phyloP scores from a whole-genome alignment of 2,797 vertebrate species.

The Pterois miles region DNA sequence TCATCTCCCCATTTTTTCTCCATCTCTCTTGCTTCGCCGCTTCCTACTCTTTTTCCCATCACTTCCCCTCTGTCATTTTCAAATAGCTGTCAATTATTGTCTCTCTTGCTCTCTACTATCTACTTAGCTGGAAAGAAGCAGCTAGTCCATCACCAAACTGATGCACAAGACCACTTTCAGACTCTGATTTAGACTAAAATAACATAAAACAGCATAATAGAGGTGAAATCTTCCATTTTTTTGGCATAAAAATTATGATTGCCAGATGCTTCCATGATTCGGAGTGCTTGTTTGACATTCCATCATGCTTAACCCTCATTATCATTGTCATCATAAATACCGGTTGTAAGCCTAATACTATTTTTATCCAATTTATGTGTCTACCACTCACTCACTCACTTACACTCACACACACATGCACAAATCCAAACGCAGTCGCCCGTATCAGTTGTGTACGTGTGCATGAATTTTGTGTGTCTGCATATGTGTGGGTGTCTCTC shows the following conservation, averaged over 20 bases:
- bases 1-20: slow-evolving; percentile 56
- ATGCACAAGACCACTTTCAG: neutral
- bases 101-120: slow-evolving; percentile 6
- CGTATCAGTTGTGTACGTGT: neutral
- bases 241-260: slow-evolving; percentile 10
- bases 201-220: neutral
- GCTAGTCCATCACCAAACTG: neutral
- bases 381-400: slow-evolving; percentile 24
- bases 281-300: slow-evolving; percentile 29
- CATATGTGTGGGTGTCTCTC: slow-evolving; percentile 16
- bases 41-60: slow-evolving; percentile 40
- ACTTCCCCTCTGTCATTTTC: slow-evolving; percentile 59
- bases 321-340: slow-evolving; percentile 53
- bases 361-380: slow-evolving; percentile 57
- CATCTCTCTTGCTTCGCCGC: slow-evolving; percentile 45
- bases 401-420: neutral
- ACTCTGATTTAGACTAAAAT: neutral
- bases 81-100: slow-evolving; percentile 60
- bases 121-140: neutral
- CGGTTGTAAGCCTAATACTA: slow-evolving; percentile 40
- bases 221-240: neutral
- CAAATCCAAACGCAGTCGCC: neutral
- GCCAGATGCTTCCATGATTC: slow-evolving; percentile 12
- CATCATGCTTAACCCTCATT: slow-evolving; percentile 44
- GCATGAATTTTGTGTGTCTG: neutral